These are phyloP conservation scores for Sinella curviseta DNA, from an alignment of 1,140 invertebrate species.

Conservation along the genomic window DNA sequence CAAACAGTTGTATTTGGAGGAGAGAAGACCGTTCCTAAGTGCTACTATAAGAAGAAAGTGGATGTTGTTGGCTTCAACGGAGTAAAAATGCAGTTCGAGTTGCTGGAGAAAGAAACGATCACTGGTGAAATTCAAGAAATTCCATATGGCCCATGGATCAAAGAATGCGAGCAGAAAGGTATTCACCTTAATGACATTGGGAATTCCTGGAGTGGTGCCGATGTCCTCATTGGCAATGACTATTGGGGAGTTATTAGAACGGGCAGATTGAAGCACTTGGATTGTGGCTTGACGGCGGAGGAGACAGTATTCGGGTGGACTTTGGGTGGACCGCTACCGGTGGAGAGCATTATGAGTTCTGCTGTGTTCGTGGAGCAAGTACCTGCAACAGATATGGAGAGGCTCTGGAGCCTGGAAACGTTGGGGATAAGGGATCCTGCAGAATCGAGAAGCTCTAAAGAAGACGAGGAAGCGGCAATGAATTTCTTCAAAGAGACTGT, in stretches of 20 bases:
- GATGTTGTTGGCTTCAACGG: neutral
- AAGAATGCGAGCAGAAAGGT: slow-evolving; percentile 11
- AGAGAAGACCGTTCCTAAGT: neutral
- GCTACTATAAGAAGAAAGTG: neutral
- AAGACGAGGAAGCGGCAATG: slow-evolving; percentile 29
- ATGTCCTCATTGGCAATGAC: slow-evolving; percentile 28
- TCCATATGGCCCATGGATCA: slow-evolving; percentile 27
- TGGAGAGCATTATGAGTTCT: slow-evolving; percentile 12
- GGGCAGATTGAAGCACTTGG: slow-evolving; percentile 46
- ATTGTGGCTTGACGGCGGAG: slow-evolving; percentile 50
- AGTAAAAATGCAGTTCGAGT: neutral
- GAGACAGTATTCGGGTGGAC: slow-evolving; percentile 53
- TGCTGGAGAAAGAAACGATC: slow-evolving; percentile 6
- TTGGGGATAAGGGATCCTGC: slow-evolving; percentile 41
- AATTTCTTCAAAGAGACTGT: slow-evolving; percentile 39
- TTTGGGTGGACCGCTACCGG: slow-evolving; percentile 50
- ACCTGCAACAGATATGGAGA: neutral
- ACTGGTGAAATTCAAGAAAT: slow-evolving; percentile 26
- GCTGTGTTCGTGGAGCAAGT: neutral
- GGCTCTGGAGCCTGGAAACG: slow-evolving; percentile 54
- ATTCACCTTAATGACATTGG: slow-evolving; percentile 30
- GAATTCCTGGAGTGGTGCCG: neutral
- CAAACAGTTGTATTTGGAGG: slow-evolving; percentile 32
- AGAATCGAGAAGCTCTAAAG: slow-evolving; percentile 31
- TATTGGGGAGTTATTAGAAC: slow-evolving; percentile 40